A percentile compares a stretch with the other conserved stretches of the same genome.
These are phyloP conservation scores for Pelochelys cantorii DNA, from an alignment of 2,797 vertebrate genomes.

Conservation along the genomic window DNA sequence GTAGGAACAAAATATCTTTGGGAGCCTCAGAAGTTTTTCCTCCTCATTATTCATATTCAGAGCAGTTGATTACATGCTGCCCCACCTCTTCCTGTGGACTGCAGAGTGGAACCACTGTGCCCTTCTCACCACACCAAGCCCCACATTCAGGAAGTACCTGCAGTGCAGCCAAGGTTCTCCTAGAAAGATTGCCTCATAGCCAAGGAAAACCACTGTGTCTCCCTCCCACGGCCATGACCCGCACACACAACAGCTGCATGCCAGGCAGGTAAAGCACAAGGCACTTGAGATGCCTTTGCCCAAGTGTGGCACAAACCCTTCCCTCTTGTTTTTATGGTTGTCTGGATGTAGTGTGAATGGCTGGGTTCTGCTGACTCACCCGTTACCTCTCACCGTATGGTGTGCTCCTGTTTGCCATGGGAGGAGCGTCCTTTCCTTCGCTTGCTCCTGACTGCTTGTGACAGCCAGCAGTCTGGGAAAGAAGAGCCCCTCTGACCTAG, in stretches of 20 bases:
- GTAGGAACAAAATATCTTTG: conserved; percentile 14
- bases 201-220: neutral
- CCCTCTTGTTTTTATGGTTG: neutral
- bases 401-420: neutral
- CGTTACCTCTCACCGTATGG: neutral
- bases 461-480: neutral
- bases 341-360: neutral
- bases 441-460: conserved; percentile 4
- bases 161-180: conserved; percentile 16
- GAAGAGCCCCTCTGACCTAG: neutral
- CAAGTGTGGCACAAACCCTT: neutral
- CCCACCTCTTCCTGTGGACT: neutral
- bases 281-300: neutral
- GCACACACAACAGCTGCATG: neutral
- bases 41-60: neutral
- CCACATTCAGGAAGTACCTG: neutral
- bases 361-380: neutral
- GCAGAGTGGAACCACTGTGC: conserved; percentile 25
- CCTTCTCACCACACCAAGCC: neutral
- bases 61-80: neutral
- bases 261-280: neutral
- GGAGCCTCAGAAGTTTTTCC: conserved; percentile 21
- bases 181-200: conserved; percentile 12
- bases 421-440: neutral
- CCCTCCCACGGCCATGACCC: neutral